A percentile compares a stretch with the other conserved stretches of the same genome.
These are phyloP conservation scores for Penaeus monodon DNA, from an alignment of 2,888 invertebrate species.

Conservation along the genomic window DNA sequence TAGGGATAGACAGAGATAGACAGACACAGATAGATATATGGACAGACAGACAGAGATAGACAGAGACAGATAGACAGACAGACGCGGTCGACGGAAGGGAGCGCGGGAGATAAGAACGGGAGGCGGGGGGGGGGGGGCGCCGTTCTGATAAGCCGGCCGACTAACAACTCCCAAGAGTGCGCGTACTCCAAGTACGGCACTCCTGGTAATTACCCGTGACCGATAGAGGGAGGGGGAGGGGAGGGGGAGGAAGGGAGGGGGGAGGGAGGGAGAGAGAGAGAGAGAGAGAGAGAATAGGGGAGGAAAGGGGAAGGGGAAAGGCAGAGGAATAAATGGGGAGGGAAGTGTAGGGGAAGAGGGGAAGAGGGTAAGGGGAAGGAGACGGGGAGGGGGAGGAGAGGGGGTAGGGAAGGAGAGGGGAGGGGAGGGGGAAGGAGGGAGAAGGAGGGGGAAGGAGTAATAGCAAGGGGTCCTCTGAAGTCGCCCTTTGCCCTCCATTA, in stretches of 20 bases:
- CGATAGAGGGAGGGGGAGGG: too few relatives aligned
- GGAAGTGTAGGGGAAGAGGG: background rate
- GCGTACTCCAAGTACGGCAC: background rate
- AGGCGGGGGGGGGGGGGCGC: background rate
- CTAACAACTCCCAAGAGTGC: background rate
- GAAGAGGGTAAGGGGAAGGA: background rate
- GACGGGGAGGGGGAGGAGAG: background rate
- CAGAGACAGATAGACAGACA: too few relatives aligned
- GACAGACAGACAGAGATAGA: too few relatives aligned
- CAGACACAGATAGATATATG: too few relatives aligned
- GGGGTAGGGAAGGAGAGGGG: background rate
- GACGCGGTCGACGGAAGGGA: too few relatives aligned
- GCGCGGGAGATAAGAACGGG: too few relatives aligned
- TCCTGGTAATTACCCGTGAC: constrained; percentile 10
- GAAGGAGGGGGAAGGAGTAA: background rate
- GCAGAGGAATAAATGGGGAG: too few relatives aligned
- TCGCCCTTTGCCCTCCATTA: too few relatives aligned
- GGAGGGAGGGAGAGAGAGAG: background rate
- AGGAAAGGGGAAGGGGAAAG: too few relatives aligned
- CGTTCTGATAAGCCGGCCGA: background rate
- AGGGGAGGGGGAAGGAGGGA: background rate
- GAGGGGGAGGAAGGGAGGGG: background rate
- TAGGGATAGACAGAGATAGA: too few relatives aligned
- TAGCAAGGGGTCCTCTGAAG: too few relatives aligned
- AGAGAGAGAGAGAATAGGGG: background rate